Evolutionary conservation across 1,140 invertebrate species (phyloP).

Genomic region (Rhagoletis zephyria): DNA sequence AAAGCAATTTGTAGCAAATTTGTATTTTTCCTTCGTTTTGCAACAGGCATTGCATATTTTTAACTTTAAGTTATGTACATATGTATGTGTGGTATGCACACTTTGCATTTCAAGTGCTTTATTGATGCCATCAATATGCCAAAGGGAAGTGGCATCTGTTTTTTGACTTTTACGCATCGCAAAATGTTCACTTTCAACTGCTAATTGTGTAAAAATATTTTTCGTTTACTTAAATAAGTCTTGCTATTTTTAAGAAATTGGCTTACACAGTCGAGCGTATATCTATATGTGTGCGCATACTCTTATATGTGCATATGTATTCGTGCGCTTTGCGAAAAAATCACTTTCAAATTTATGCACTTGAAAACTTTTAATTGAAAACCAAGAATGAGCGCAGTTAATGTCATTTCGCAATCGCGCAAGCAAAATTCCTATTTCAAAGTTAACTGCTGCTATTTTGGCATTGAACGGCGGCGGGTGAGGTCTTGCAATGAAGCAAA

Average conservation of each 20-base stretch:
- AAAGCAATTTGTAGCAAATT: background rate
- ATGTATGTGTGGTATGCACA: background rate
- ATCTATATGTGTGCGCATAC: background rate
- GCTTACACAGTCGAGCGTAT: background rate
- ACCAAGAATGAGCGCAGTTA: conserved; percentile 56
- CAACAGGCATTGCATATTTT: background rate
- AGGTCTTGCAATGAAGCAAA: background rate
- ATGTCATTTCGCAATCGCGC: conserved; percentile 14
- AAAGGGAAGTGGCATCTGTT: conserved; percentile 32
- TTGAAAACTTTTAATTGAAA: conserved; percentile 59
- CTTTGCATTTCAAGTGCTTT: conserved; percentile 46
- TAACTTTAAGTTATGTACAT: background rate
- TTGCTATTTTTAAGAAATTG: conserved; percentile 40
- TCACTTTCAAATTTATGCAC: conserved; percentile 57
- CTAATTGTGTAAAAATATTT: conserved; percentile 31
- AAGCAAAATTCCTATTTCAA: conserved; percentile 38
- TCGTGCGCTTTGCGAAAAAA: conserved; percentile 28
- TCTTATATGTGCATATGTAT: background rate
- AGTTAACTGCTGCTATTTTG: background rate
- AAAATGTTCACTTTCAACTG: conserved; percentile 28
- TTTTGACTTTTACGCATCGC: conserved; percentile 42
- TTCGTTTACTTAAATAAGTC: background rate
- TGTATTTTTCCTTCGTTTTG: background rate
- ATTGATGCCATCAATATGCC: conserved; percentile 38
- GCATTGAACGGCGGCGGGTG: background rate